phyloP scores from a whole-genome alignment of 2,888 invertebrate genomes.

The Ryuthela nishihirai region DNA sequence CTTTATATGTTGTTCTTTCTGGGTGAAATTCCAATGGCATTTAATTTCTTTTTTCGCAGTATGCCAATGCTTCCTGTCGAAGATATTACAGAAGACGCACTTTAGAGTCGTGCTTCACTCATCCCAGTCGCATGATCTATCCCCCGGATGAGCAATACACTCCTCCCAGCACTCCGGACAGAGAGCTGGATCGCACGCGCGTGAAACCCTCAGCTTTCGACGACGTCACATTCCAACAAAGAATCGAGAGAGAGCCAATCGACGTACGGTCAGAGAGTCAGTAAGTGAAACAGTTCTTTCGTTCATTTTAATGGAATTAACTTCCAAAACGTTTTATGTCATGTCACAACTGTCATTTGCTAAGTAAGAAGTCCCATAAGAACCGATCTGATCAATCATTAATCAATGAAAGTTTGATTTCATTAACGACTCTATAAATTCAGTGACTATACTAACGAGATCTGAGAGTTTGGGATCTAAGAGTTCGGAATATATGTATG shows the following conservation, averaged over 20 bases:
- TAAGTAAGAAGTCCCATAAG: no score
- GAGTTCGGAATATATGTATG: no score
- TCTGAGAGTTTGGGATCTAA: no score
- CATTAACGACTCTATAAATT: no score
- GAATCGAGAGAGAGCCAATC: conserved; percentile 36
- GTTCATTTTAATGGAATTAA: no score
- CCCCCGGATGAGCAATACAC: conserved; percentile 63
- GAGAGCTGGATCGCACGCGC: conserved; percentile 34
- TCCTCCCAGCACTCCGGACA: conserved; percentile 46
- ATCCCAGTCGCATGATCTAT: conserved; percentile 92
- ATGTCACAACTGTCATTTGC: no score
- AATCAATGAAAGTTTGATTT: no score
- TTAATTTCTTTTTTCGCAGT: conserved; percentile 53
- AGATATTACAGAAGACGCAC: conserved; percentile 80
- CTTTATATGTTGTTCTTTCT: no score
- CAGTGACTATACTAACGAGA: no score
- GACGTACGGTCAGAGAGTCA: conserved; percentile 42
- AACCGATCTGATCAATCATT: no score
- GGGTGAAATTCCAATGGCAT: neutral
- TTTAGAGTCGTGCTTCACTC: conserved; percentile 76
- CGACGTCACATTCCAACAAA: conserved; percentile 38
- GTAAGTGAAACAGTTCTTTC: no score
- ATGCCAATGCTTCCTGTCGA: conserved; percentile 80
- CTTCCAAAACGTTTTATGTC: no score
- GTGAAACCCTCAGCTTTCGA: conserved; percentile 41